Conservation (phyloP, 2,888 invertebrate genomes). For the Amphipyra berbera region DNA sequence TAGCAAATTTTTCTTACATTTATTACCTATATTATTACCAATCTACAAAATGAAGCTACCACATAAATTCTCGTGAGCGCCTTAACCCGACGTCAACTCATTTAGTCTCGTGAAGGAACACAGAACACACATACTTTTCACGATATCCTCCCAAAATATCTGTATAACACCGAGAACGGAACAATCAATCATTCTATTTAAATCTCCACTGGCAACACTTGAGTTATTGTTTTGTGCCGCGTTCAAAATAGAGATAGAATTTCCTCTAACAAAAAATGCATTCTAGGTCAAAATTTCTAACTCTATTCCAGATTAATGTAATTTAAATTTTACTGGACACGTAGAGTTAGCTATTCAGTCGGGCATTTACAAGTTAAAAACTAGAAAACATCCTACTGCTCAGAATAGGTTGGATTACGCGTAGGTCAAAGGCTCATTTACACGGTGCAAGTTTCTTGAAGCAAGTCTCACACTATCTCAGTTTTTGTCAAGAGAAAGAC, state of each 20-base stretch:
- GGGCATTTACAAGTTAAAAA: no score
- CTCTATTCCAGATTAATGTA: neutral
- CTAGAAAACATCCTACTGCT: no score
- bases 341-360: no score
- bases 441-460: no score
- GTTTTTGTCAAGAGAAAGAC: no score
- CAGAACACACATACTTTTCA: constrained; percentile 34
- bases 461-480: no score
- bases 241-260: constrained; percentile 19
- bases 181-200: constrained; percentile 58
- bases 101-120: constrained; percentile 27
- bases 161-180: constrained; percentile 23
- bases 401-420: no score
- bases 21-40: no score
- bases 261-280: constrained; percentile 13
- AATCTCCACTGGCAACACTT: constrained; percentile 23
- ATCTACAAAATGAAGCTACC: neutral
- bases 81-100: constrained; percentile 36
- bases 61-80: constrained; percentile 10
- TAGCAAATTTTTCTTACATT: no score
- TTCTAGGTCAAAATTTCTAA: neutral
- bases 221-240: constrained; percentile 27
- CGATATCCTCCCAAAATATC: constrained; percentile 44
- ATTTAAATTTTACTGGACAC: neutral
- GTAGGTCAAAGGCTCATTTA: no score